Base-by-base conservation (phyloP, 2,888 invertebrate species). In the Amphipyra berbera region DNA sequence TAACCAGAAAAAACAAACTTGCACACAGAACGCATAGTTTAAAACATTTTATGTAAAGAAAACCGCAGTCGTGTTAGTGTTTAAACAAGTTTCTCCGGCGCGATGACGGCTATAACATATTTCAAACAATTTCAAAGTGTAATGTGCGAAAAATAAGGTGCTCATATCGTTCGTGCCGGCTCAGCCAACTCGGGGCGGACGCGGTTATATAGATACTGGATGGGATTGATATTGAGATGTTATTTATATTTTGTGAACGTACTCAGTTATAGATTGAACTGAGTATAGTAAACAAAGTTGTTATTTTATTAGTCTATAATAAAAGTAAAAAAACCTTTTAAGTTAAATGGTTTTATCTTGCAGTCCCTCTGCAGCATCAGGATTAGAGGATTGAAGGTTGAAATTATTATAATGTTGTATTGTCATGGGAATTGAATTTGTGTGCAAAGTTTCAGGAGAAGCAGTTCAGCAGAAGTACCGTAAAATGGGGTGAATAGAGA, bases 141-240 rank as follows among this genome's bases (percentile, higher is more conserved):
- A 93, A 94, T 92, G 90, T 83, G 91, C 92, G 93, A 92, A 92
- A 94, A 93, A 93, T 93, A 90, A 92, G 92, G 89, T 89, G 87
- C 90, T 88, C 87, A 87, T 88, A 88, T 88, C 86, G 87, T 76
- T 69, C 78, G 78, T 57, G 68, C 76, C 61, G 76, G 81, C 80
- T 61, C 76, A 61, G 48, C 65, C 79, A 78, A 73, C 77, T 78
- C 74, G 68, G 64, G 56, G 21, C 21, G 21, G 27, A 60, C 74
- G 13, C n/a, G 46, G 72, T 64, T n/a, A 14, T 78, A 78, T 6
- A 46, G 33, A 37, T n/a, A 10, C 85, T 87, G 53, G 86, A 88
- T 76, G 8, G 30, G 30, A 30, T 30, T 8, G 55, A 48, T 37
- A 61, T 45, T 47, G 38, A 7, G 30, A 48, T 41, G 9, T 52